Base-by-base conservation (phyloP, 1,140 invertebrate species). In the Linepithema humile region DNA sequence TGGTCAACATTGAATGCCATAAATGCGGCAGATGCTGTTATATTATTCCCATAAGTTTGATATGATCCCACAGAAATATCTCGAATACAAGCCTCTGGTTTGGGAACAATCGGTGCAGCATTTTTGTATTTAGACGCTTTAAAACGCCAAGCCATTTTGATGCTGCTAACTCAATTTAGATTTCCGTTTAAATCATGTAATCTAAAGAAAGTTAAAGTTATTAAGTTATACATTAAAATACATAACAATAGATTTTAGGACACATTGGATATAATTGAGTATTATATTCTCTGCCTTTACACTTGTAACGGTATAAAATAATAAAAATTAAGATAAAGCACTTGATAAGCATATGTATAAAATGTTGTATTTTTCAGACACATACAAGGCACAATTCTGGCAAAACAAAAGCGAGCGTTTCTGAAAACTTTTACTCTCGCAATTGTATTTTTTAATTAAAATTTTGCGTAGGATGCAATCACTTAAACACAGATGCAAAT, bases 91-190 rank as follows among this genome's bases (percentile, higher is more conserved):
- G 97, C 97, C 95, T 99, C 98, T 83, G 97, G 97, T 93, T 98
- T 98, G 10, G 98, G 98, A 86, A 98, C 97, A 92, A 98, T 98
- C 32, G 98, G 98, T 85, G 97, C 97, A 82, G 98, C 97, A 97
- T 99, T 99, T 96, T 99, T 99, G 94, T 98, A 99, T 93, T 99
- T 99, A 73, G 98, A 99, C 92, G 97, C 97, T 96, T 99, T 99
- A 95, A 99, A 99, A 95, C 98, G 96, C 98, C 98, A 99, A 94
- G 97, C 97, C 97, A 98, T 98, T 89, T 93, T 96, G 91, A 91
- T 78, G 80, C 90, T 84, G 87, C 59, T 59, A 67, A 75, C 3
- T 82, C 50, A 83, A 78, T 78, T 75, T 23, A 75, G 70, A 57
- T 80, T 75, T 43, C 83, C 88, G 77, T 78, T 91, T 92, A 90